Conservation (phyloP, 2,888 invertebrate species). For the Sturmia bella region DNA sequence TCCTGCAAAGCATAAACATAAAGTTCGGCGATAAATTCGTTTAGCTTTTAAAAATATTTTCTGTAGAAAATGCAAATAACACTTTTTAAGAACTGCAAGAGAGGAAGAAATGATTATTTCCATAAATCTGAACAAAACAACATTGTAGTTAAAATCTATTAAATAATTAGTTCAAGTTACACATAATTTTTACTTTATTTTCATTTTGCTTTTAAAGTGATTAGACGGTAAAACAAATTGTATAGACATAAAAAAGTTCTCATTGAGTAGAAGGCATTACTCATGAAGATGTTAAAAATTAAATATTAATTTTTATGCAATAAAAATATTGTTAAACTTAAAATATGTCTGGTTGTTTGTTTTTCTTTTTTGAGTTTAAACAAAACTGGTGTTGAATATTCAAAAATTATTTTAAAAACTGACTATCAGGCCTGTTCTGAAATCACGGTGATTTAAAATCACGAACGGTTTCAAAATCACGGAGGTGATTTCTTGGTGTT, state of each 20-base stretch:
- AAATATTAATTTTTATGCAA: slow-evolving; percentile 65
- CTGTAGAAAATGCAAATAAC: slow-evolving; percentile 6
- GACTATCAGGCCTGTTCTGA: too few relatives aligned
- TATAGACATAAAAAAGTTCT: slow-evolving; percentile 44
- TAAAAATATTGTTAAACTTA: slow-evolving; percentile 62
- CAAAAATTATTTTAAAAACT: too few relatives aligned
- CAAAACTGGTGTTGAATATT: too few relatives aligned
- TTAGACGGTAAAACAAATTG: slow-evolving; percentile 48
- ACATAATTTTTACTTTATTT: slow-evolving; percentile 24
- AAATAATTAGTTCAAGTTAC: slow-evolving; percentile 37
- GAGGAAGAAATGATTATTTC: slow-evolving; percentile 34
- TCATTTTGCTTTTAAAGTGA: slow-evolving; percentile 45
- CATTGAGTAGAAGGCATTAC: slow-evolving; percentile 24
- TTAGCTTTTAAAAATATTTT: background rate
- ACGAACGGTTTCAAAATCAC: too few relatives aligned
- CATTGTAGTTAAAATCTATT: slow-evolving; percentile 47
- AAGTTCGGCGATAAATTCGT: slow-evolving; percentile 2
- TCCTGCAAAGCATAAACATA: background rate
- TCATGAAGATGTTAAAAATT: slow-evolving; percentile 49
- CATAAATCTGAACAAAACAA: slow-evolving; percentile 35
- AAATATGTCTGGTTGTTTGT: background rate
- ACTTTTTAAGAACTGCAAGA: background rate
- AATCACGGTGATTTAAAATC: too few relatives aligned
- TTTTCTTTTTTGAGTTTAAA: too few relatives aligned
- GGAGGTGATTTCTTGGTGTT: too few relatives aligned